A percentile compares a stretch with the other conserved stretches of the same genome.
phyloP scores from a whole-genome alignment of 2,113 vertebrate species.

The Chelonoidis abingdonii region DNA sequence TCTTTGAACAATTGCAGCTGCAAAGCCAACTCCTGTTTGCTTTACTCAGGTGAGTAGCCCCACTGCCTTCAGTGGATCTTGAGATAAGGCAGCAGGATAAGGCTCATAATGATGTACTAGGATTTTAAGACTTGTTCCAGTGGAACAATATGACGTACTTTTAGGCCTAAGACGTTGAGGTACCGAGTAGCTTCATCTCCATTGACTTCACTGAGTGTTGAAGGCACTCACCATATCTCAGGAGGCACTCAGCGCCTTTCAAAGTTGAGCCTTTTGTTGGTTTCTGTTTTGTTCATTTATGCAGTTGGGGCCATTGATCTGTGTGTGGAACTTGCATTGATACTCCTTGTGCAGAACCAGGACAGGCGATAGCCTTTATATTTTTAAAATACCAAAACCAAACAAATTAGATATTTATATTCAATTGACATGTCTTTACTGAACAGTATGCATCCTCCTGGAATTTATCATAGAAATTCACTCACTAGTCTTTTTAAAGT shows the following conservation, averaged over 20 bases:
- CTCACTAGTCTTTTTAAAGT: conserved; percentile 81
- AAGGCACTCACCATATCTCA: conserved; percentile 63
- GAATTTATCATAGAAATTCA: conserved; percentile 81
- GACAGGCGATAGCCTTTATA: conserved; percentile 65
- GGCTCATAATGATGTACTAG: conserved; percentile 69
- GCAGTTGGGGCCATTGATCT: conserved; percentile 61
- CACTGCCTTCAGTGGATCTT: conserved; percentile 59
- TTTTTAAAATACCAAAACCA: conserved; percentile 76
- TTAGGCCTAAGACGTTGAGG: conserved; percentile 62
- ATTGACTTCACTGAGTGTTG: conserved; percentile 47
- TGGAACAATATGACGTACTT: conserved; percentile 68
- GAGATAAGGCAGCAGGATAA: conserved; percentile 71
- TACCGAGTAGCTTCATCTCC: conserved; percentile 50
- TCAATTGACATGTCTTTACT: conserved; percentile 78
- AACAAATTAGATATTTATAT: conserved; percentile 73
- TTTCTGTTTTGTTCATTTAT: conserved; percentile 69
- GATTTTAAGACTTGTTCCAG: conserved; percentile 71
- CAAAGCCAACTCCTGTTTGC: conserved; percentile 69
- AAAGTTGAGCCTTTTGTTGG: conserved; percentile 61
- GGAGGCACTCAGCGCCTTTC: conserved; percentile 62
- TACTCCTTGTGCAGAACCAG: conserved; percentile 59
- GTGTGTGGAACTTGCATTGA: conserved; percentile 56
- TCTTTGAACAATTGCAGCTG: conserved; percentile 75
- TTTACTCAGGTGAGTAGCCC: conserved; percentile 64
- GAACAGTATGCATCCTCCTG: conserved; percentile 71